Evolutionary conservation across 2,797 vertebrate genomes (phyloP), one percentile per base, ranked within the genome.

Genomic region (Poecilia wingei): DNA sequence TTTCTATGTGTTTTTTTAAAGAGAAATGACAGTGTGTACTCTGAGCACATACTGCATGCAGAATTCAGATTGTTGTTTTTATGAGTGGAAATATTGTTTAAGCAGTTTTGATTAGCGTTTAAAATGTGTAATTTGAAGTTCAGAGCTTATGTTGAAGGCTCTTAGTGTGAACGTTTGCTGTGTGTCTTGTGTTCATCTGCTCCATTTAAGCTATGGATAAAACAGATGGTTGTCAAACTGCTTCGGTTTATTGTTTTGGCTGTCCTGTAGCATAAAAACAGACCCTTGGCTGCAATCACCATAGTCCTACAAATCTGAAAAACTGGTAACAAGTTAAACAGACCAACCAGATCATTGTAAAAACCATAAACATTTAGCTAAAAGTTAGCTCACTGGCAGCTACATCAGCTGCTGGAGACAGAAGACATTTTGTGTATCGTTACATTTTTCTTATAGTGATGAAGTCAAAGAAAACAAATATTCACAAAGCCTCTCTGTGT

Each of bases 281-380:
- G 59, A 64, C 31, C 31, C 59, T 8, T 36, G 31, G 31, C 31
- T 33, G 10, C 31, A 64, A 64, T 64, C 59, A 33, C 33, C 31
- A 64, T 36, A 20, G 31, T 64, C 5, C 57, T 31, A 61, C 57
- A 61, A 61, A 61, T 61, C 14, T 61, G 57, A 61, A 61, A 61
- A 61, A 28, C 57, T 61, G 28, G 57, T 61, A 61, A 61, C 57
- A 61, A 82, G 61, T 69, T 51, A 16, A n/a, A 79, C 57, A 61
- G 57, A 61, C 28, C 28, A 2, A 61, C 28, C 57, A 31, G 28
- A 61, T 61, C 28, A 61, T 61, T 61, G 28, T 33, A 61, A 61
- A 33, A 31, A 61, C 13, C 14, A 1, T 14, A 61, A 61, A 31
- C 14, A 16, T 33, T 61, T 61, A 33, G 13, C 28, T 61, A 61